Evolutionary conservation across 2,113 vertebrate genomes (phyloP), one percentile per base, ranked within the genome.

Genomic region (Pampusana beccarii): DNA sequence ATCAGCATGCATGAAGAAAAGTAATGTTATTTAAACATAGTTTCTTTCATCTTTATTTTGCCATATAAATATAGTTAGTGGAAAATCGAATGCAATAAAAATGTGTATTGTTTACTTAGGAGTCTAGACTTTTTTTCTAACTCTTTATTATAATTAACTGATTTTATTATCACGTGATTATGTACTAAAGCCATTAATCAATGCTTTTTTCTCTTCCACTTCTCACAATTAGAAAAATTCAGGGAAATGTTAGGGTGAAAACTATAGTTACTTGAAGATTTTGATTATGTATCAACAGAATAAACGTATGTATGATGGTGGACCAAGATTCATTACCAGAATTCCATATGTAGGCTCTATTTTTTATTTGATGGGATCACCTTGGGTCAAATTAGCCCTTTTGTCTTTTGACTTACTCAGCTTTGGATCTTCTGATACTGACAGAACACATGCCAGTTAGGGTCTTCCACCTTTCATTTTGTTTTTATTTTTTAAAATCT

Each of bases 11-110:
- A 33, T 87, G 62, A 89, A 94, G 88, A 93, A 87, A 86, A 56
- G 20, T 46, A 46, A 87, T 60, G 77, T 38, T 96, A 90, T 88
- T 88, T 82, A 80, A 96, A 95, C 26, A 86, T 9, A 87, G 14
- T 5, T 73, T 54, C 58, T 96, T 97, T 94, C 75, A 87, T 86
- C 80, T 81, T 44, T 28, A 71, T 69, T 84, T 83, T 91, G 42
- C 40, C 90, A 46, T 62, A 50, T 60, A 70, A 81, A 72, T 75
- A 58, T 33, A 80, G 42, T 69, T 87, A 83, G 12, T 80, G 66
- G 46, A 71, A 91, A 86, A 40, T 15, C 9, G 26, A 84, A 87
- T 62, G 11, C 21, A 70, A 33, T 57, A 28, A 86, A 56, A 80
- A 86, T 60, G 19, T 36, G 3, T 33, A 58, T 77, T 82, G 7